Evolutionary conservation across 2,113 vertebrate species (phyloP), one percentile per base, ranked within the genome.

Genomic region (Nesogale talazaci): DNA sequence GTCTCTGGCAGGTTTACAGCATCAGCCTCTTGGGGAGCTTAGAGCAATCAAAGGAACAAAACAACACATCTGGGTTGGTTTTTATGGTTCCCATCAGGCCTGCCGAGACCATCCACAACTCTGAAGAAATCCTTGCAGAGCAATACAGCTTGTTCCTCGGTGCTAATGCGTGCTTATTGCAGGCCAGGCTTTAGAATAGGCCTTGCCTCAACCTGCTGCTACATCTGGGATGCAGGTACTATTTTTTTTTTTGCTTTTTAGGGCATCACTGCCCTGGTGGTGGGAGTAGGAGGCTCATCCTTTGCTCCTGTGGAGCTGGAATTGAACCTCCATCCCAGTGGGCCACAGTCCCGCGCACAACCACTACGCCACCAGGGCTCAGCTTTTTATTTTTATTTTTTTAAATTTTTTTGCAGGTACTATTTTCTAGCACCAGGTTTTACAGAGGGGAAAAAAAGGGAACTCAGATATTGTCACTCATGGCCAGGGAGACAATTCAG

Each of bases 41-140:
- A 65, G 1, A 65, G 72, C 40, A 46, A 83, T 90, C 81, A 92
- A 1, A 76, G 36, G 79, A 89, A 78, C 61, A 83, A 4, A 85
- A 56, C 78, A 93, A 87, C 56, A 78, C 86, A 76, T 46, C 80
- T 52, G 27, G 59, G 59, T 22, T 65, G 63, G 9, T 10, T 65
- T 65, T 29, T 65, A 65, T 65, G 63, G 94, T 31, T 80, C 52
- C 42, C 86, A 86, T 67, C 36, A 67, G 91, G 89, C 42, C 40
- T 69, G 27, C 72, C 36, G 0, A 19, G 23, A 74, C 77, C 59
- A 29, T 46, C 76, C 9, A 16, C 57, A 83, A 91, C 80, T 89
- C 76, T 94, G 67, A 92, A 94, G 87, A 86, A 87, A 79, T 74
- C 59, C 87, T 95, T 85, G 31, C 59, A 83, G 72, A 34, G 86